These are phyloP conservation scores for Pedicia rivosa DNA, from an alignment of 2,888 invertebrate genomes.

Conservation along the genomic window DNA sequence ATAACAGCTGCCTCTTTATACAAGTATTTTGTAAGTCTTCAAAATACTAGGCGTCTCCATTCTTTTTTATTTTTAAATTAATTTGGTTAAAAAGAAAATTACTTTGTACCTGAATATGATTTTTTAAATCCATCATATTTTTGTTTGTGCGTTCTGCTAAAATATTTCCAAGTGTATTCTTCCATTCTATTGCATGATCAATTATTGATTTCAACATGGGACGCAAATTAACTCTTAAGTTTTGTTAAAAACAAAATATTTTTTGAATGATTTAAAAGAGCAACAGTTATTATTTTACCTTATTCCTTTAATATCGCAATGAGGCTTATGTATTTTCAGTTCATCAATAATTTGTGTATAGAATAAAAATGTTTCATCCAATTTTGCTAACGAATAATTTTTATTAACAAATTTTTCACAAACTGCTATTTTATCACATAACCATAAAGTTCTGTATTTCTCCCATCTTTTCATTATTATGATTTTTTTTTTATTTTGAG, in stretches of 20 bases:
- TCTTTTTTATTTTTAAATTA: background rate
- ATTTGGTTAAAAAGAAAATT: background rate
- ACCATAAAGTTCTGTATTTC: constrained; percentile 60
- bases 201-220: constrained; percentile 54
- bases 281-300: background rate
- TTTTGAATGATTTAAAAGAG: no score
- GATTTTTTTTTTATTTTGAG: no score
- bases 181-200: constrained; percentile 67
- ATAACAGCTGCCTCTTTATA: no score
- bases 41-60: no score
- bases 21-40: no score
- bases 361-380: constrained; percentile 73
- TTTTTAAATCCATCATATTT: constrained; percentile 50
- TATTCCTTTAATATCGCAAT: constrained; percentile 35
- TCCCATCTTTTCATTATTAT: constrained; percentile 44
- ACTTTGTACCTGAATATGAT: constrained; percentile 46
- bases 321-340: constrained; percentile 38
- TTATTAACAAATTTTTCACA: constrained; percentile 64
- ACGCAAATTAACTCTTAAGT: constrained; percentile 52
- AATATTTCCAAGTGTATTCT: constrained; percentile 50
- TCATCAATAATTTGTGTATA: constrained; percentile 61
- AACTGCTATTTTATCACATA: constrained; percentile 51
- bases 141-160: constrained; percentile 48
- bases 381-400: constrained; percentile 40
- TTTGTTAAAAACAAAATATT: constrained; percentile 18